A percentile compares a stretch with the other conserved stretches of the same genome.
Evolutionary conservation across 2,888 invertebrate genomes (phyloP).

Genomic region (Lasioglossum villosulum): DNA sequence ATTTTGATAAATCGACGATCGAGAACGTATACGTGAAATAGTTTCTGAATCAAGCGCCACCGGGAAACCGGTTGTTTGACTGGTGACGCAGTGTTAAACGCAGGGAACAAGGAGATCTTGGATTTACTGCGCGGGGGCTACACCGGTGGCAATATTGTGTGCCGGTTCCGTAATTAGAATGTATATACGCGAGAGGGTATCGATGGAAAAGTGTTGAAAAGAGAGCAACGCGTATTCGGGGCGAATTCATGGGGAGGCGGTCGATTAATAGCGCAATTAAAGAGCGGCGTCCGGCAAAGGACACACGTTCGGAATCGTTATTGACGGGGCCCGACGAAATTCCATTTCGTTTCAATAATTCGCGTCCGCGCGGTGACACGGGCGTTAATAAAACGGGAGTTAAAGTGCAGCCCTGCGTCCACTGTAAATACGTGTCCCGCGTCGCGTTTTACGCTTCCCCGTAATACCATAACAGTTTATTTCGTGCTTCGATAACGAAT

Average conservation of each 20-base stretch:
- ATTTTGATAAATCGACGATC: too few relatives aligned
- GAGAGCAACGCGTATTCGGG: not conserved
- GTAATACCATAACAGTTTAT: constrained; percentile 53
- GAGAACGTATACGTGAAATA: too few relatives aligned
- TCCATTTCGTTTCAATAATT: constrained; percentile 63
- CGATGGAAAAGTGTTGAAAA: not conserved
- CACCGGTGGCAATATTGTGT: not conserved
- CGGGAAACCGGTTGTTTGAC: not conserved
- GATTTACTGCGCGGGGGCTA: not conserved
- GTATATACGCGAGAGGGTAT: not conserved
- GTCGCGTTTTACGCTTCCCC: constrained; percentile 26
- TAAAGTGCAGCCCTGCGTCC: constrained; percentile 45
- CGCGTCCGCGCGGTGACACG: constrained; percentile 42
- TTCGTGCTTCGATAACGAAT: constrained; percentile 57
- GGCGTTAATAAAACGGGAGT: constrained; percentile 59
- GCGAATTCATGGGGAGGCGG: not conserved
- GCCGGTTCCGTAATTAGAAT: not conserved
- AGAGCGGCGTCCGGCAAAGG: constrained; percentile 36
- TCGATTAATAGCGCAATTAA: constrained; percentile 45
- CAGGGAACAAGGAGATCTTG: not conserved
- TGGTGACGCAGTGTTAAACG: not conserved
- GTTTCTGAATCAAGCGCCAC: too few relatives aligned
- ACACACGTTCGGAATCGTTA: constrained; percentile 40
- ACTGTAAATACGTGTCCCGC: constrained; percentile 48
- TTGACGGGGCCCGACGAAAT: constrained; percentile 47